These are phyloP conservation scores for Rhea americana DNA, from an alignment of 2,113 vertebrate species.

Conservation along the genomic window DNA sequence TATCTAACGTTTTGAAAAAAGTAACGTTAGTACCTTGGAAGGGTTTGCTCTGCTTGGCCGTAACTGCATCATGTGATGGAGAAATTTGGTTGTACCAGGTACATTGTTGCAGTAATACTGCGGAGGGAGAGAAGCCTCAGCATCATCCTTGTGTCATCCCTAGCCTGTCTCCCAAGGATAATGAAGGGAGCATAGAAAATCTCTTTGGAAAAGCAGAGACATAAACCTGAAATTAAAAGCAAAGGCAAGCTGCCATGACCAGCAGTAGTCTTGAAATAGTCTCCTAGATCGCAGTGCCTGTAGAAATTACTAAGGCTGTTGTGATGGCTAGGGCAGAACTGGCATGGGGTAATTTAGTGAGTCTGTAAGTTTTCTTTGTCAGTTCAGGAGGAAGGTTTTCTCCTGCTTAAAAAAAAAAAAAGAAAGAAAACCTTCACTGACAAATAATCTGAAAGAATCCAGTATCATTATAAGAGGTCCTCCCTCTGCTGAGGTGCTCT, in stretches of 20 bases:
- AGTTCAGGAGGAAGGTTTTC: background rate
- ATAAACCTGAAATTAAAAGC: background rate
- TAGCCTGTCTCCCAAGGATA: background rate
- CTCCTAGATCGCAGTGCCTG: background rate
- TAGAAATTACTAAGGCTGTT: background rate
- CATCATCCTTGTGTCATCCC: background rate
- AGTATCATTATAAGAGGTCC: conserved; percentile 41
- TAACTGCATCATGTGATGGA: background rate
- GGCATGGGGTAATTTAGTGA: background rate
- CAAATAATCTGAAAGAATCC: conserved; percentile 37
- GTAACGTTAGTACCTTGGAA: background rate
- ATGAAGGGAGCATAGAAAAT: background rate
- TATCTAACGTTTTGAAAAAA: background rate
- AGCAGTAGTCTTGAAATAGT: background rate
- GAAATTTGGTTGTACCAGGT: background rate
- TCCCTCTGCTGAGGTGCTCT: conserved; percentile 31
- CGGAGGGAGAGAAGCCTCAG: too few relatives aligned
- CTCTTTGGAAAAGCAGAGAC: background rate
- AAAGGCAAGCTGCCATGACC: background rate
- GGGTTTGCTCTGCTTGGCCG: background rate
- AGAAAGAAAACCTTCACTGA: background rate
- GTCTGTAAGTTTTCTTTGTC: background rate
- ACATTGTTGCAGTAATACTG: too few relatives aligned
- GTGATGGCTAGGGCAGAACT: background rate
- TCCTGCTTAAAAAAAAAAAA: background rate